These are phyloP conservation scores for Myanophis thanlyinensis DNA, from an alignment of 2,113 vertebrate genomes.

Conservation along the genomic window DNA sequence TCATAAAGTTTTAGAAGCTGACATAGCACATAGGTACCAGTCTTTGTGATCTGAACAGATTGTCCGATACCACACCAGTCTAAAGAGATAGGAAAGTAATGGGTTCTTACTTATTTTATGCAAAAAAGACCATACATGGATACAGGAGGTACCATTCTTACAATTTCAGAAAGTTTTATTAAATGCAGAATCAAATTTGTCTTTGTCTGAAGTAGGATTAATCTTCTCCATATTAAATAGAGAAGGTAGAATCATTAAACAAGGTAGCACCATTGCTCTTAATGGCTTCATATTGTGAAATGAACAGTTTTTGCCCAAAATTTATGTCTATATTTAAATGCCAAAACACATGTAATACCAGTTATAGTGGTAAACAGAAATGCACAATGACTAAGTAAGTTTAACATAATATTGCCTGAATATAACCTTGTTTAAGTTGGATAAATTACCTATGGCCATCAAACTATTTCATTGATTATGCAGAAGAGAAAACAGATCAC, in stretches of 20 bases:
- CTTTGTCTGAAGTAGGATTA: background rate
- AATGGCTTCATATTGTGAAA: background rate
- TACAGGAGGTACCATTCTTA: background rate
- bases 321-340: background rate
- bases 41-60: background rate
- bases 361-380: background rate
- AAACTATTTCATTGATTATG: background rate
- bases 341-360: background rate
- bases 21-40: background rate
- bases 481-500: background rate
- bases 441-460: background rate
- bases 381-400: background rate
- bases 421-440: background rate
- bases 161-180: background rate
- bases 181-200: background rate
- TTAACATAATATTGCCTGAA: background rate
- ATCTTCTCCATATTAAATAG: background rate
- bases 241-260: too few species aligned
- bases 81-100: background rate
- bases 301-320: background rate
- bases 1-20: background rate
- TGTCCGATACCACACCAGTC: background rate
- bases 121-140: background rate
- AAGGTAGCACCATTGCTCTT: background rate
- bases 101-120: background rate